Conservation (phyloP, 2,888 invertebrate species). For the Rapana venosa region DNA sequence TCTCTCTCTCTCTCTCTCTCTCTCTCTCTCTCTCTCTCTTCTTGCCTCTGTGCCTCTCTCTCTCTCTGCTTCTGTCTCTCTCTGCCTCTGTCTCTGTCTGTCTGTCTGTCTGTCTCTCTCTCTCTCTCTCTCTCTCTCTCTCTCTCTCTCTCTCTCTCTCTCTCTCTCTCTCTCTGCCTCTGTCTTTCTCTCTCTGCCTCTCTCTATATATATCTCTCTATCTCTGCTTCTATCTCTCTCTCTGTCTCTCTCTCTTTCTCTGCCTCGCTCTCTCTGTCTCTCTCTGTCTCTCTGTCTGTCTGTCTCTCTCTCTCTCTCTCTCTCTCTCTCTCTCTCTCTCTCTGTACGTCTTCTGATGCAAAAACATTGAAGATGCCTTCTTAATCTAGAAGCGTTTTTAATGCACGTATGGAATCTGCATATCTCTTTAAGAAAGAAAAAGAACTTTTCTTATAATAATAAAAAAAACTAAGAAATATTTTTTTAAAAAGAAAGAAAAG, state of each 20-base stretch:
- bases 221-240: not conserved
- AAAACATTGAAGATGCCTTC: no score
- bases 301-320: constrained; percentile 11
- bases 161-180: no score
- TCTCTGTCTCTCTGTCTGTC: not conserved
- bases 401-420: no score
- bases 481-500: no score
- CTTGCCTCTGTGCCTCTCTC: not conserved
- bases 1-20: constrained; percentile 16
- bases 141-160: not conserved
- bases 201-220: not conserved
- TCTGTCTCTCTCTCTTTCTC: not conserved
- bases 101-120: constrained; percentile 8
- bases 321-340: not conserved
- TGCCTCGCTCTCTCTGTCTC: not conserved
- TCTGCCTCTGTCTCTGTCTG: not conserved
- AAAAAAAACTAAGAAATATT: no score
- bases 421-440: no score
- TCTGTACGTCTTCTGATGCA: not conserved
- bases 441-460: no score
- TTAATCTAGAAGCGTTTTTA: no score
- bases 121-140: constrained; percentile 19
- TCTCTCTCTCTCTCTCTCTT: not conserved
- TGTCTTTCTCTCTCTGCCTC: not conserved
- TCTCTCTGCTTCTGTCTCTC: not conserved